A percentile compares a stretch with the other conserved stretches of the same genome.
Conservation (phyloP, 2,888 invertebrate genomes). For the Cephus sareptanus region DNA sequence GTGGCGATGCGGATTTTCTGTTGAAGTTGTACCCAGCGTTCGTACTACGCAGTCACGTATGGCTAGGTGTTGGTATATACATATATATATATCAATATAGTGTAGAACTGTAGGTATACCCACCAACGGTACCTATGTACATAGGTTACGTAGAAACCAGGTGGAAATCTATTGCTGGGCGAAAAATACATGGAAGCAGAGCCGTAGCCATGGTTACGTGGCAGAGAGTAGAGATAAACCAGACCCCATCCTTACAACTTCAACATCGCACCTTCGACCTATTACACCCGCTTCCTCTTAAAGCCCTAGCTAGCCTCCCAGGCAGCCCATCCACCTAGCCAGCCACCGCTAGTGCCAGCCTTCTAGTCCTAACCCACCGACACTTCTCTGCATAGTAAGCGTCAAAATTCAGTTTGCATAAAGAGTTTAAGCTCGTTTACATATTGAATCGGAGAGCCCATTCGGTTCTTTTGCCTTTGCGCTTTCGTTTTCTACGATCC, state of each 20-base stretch:
- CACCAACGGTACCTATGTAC: too few species aligned
- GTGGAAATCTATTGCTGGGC: too few species aligned
- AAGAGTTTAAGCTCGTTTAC: conserved; percentile 48
- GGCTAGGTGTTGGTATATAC: too few species aligned
- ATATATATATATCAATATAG: too few species aligned
- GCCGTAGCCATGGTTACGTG: not conserved
- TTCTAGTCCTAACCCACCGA: not conserved
- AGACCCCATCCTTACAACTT: not conserved
- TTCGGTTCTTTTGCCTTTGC: not conserved
- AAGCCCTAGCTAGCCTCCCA: not conserved
- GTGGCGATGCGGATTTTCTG: too few species aligned
- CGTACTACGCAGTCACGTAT: too few species aligned
- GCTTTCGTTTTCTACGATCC: not conserved
- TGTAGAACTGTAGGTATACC: too few species aligned
- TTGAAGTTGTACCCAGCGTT: too few species aligned
- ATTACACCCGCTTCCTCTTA: not conserved
- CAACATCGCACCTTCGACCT: conserved; percentile 3
- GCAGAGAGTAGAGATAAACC: conserved; percentile 1
- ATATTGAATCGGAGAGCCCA: conserved; percentile 35
- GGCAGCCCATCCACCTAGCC: too few species aligned
- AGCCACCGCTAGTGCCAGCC: conserved; percentile 5
- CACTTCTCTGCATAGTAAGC: conserved; percentile 16
- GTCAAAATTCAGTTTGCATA: conserved; percentile 44
- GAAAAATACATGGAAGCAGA: not conserved
- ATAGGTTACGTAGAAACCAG: too few species aligned